These are phyloP conservation scores for Brevimyrus niger DNA, from an alignment of 2,113 vertebrate genomes.

Conservation along the genomic window DNA sequence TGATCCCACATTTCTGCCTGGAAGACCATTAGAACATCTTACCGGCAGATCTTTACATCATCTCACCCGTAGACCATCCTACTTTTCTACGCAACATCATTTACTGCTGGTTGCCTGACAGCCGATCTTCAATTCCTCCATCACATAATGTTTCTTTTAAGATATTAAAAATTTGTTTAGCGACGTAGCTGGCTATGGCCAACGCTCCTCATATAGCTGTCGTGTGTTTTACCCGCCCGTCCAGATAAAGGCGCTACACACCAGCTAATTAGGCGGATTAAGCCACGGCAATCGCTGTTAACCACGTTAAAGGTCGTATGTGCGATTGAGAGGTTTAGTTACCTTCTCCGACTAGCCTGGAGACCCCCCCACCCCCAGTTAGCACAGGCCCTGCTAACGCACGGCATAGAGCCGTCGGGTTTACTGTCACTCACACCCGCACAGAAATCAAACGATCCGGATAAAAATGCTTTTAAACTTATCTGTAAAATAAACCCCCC, in stretches of 20 bases:
- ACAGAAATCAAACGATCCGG: neutral
- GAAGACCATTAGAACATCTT: neutral
- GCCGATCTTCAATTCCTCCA: neutral
- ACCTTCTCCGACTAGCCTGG: neutral
- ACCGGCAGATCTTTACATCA: neutral
- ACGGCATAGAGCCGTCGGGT: neutral
- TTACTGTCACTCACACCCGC: neutral
- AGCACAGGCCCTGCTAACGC: neutral
- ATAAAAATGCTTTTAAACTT: neutral
- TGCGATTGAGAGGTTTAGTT: neutral
- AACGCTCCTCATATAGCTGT: neutral
- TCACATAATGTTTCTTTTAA: neutral
- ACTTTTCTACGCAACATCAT: neutral
- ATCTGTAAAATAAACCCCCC: neutral
- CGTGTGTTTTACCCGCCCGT: neutral
- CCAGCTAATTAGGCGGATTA: neutral
- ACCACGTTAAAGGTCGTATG: neutral
- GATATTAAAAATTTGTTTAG: neutral
- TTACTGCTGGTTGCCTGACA: neutral
- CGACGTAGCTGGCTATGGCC: neutral
- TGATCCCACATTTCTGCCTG: slow-evolving; percentile 90
- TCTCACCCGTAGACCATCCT: neutral
- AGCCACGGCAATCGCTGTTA: neutral
- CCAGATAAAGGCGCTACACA: neutral
- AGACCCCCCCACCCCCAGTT: neutral